Evolutionary conservation across 2,888 invertebrate genomes (phyloP).

Genomic region (Drosophila kanekoi): DNA sequence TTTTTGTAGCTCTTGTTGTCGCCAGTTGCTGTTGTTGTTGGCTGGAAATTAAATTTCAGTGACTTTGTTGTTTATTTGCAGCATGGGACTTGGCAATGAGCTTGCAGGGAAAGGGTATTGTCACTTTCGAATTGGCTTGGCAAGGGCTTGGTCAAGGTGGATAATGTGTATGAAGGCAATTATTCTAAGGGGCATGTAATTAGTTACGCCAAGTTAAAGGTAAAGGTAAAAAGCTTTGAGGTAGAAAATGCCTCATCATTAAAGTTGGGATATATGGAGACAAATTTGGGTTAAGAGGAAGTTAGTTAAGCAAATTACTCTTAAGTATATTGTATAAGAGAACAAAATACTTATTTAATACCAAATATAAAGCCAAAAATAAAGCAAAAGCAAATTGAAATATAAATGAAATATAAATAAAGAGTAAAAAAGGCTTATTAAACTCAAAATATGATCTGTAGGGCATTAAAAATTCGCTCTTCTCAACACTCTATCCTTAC

Average conservation of each 20-base stretch:
- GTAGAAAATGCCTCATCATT: not conserved
- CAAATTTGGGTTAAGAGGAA: not conserved
- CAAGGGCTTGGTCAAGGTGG: conserved; percentile 20
- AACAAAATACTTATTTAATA: too few relatives aligned
- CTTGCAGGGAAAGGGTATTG: conserved; percentile 55
- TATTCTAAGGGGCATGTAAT: not conserved
- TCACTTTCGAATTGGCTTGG: conserved; percentile 36
- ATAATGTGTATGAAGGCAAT: not conserved
- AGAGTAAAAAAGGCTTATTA: not conserved
- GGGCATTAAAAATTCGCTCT: conserved; percentile 12
- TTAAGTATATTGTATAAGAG: too few relatives aligned
- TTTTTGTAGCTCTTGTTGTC: conserved; percentile 44
- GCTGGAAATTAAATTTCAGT: conserved; percentile 78
- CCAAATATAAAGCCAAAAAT: too few relatives aligned
- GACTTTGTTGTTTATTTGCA: conserved; percentile 80
- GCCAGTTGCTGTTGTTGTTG: conserved; percentile 43
- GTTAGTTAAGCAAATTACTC: not conserved
- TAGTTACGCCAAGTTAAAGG: not conserved
- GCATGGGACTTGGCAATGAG: conserved; percentile 44
- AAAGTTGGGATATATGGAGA: not conserved
- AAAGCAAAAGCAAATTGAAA: not conserved
- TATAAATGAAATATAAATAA: conserved; percentile 2
- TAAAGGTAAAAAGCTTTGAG: conserved; percentile 1
- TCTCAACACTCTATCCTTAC: not conserved
- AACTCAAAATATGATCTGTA: conserved; percentile 8